Percentiles rank a stretch among this genome's conserved stretches.
These are phyloP conservation scores for Canis aureus DNA, from an alignment of 2,113 vertebrate species.

Conservation along the genomic window DNA sequence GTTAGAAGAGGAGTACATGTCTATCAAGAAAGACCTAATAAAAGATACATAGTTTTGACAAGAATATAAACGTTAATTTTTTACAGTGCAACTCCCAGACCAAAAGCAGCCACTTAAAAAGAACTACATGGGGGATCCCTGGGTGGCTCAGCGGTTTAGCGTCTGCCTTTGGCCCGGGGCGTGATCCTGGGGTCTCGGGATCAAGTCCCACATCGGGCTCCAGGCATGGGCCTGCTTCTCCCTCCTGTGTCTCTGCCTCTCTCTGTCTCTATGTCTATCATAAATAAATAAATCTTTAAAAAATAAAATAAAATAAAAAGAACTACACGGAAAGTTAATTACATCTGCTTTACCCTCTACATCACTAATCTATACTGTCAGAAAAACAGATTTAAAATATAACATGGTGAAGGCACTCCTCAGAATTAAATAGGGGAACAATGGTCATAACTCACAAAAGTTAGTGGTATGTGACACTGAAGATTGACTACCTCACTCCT, in stretches of 20 bases:
- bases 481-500: not conserved
- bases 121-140: no score
- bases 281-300: no score
- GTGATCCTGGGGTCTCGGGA: no score
- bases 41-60: not conserved
- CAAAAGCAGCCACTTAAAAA: not conserved
- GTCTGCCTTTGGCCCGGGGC: no score
- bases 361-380: not conserved
- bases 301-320: not conserved
- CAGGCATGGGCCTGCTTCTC: no score
- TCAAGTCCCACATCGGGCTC: no score
- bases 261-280: no score
- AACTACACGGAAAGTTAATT: not conserved
- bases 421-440: not conserved
- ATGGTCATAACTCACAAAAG: not conserved
- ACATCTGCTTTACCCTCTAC: not conserved
- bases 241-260: no score
- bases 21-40: not conserved
- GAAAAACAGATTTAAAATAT: not conserved
- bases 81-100: not conserved
- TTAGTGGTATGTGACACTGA: not conserved
- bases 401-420: not conserved
- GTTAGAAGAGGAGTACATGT: not conserved
- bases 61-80: slow-evolving; percentile 26
- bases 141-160: no score